Conservation (phyloP, 2,113 vertebrate genomes). For the Myanophis thanlyinensis region DNA sequence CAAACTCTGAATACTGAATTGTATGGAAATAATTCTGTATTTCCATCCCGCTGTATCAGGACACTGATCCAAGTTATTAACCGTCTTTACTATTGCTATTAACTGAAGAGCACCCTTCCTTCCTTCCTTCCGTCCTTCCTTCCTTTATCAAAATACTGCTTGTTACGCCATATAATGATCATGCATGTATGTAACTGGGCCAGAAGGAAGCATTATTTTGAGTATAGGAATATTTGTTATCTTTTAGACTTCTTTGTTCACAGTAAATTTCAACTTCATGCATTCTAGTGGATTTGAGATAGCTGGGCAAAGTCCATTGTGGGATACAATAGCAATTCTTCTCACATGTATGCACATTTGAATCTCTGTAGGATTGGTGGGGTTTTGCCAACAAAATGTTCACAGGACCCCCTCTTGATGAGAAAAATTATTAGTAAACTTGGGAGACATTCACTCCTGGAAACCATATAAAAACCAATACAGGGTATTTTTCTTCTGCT, state of each 20-base stretch:
- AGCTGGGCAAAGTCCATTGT: background rate
- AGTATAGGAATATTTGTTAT: background rate
- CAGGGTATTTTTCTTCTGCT: constrained; percentile 58
- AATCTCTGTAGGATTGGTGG: background rate
- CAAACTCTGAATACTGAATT: background rate
- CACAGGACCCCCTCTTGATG: background rate
- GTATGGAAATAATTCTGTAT: background rate
- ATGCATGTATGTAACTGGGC: background rate
- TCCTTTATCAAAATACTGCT: background rate
- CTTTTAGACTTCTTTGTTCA: background rate
- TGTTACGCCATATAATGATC: background rate
- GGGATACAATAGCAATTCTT: background rate
- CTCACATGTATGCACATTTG: background rate
- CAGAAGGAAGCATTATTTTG: background rate
- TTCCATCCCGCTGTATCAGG: no score
- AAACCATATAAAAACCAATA: constrained; percentile 42
- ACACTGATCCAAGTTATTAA: background rate
- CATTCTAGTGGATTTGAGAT: background rate
- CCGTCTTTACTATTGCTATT: background rate
- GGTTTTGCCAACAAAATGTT: constrained; percentile 3
- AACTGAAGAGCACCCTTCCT: no score
- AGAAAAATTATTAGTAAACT: constrained; percentile 7
- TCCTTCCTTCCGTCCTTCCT: background rate
- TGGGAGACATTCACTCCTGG: constrained; percentile 21
- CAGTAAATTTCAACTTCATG: background rate